These are phyloP conservation scores for Andrena fulva DNA, from an alignment of 2,888 invertebrate genomes.

Conservation along the genomic window DNA sequence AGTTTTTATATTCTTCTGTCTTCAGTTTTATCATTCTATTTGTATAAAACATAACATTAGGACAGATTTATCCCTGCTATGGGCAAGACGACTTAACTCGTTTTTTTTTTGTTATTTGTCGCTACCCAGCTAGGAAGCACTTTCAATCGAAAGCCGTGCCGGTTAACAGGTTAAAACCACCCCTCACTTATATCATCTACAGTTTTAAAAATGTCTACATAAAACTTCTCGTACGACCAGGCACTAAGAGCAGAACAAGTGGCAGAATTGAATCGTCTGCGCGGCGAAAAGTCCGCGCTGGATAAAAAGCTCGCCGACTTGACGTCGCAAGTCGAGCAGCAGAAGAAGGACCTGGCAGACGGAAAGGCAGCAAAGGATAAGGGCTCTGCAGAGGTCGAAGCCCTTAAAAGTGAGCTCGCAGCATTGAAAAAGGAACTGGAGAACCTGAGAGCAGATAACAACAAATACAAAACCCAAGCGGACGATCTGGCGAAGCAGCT, in stretches of 20 bases:
- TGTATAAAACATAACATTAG: too few relatives aligned
- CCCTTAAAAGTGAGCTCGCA: constrained; percentile 62
- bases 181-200: too few relatives aligned
- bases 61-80: too few relatives aligned
- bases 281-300: constrained; percentile 47
- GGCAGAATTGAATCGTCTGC: constrained; percentile 36
- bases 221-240: constrained; percentile 15
- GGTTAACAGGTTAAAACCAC: too few relatives aligned
- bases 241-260: constrained; percentile 40
- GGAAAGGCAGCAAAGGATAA: constrained; percentile 59
- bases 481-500: constrained; percentile 29
- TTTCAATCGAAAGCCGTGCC: too few relatives aligned
- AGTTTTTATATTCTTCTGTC: too few relatives aligned
- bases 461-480: constrained; percentile 38
- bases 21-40: too few relatives aligned
- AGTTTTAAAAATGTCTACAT: neutral
- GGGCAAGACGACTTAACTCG: too few relatives aligned
- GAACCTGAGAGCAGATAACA: constrained; percentile 61
- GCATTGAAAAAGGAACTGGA: constrained; percentile 63
- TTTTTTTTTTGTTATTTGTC: too few relatives aligned
- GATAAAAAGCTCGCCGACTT: constrained; percentile 43
- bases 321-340: constrained; percentile 39
- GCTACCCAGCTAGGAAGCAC: too few relatives aligned
- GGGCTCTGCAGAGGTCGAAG: constrained; percentile 53
- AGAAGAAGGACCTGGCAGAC: constrained; percentile 25